These are phyloP conservation scores for Formica selysi DNA, from an alignment of 1,140 invertebrate species.

Conservation along the genomic window DNA sequence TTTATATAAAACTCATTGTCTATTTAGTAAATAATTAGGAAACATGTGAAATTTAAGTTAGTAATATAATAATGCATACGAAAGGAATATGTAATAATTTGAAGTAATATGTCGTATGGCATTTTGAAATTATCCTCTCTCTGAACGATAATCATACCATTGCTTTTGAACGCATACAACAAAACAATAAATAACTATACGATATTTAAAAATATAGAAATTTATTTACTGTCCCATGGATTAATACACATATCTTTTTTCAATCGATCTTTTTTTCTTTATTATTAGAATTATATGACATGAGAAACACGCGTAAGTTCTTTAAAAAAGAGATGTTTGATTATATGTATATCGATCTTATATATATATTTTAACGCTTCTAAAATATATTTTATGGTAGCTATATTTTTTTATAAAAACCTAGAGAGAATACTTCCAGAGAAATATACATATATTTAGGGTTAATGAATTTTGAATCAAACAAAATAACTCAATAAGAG, in stretches of 20 bases:
- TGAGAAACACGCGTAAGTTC: neutral
- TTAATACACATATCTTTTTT: conserved; percentile 10
- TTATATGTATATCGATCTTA: neutral
- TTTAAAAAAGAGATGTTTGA: neutral
- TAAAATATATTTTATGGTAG: conserved; percentile 15
- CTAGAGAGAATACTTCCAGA: conserved; percentile 2
- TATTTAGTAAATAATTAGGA: neutral
- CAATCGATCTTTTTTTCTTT: neutral
- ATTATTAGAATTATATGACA: neutral
- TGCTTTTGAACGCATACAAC: conserved; percentile 36
- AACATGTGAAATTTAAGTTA: neutral
- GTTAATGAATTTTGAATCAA: neutral
- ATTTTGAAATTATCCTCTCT: conserved; percentile 20
- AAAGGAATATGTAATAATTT: conserved; percentile 32
- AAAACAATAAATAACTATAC: conserved; percentile 45
- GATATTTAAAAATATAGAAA: conserved; percentile 67
- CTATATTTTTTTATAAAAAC: neutral
- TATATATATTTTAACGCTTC: neutral
- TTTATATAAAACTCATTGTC: neutral
- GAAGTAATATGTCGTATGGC: neutral
- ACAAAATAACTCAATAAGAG: neutral
- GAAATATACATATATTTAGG: conserved; percentile 2
- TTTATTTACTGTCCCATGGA: neutral
- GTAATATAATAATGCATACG: neutral
- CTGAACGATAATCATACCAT: neutral